Evolutionary conservation across 2,888 invertebrate species (phyloP), one percentile per base, ranked within the genome.

Genomic region (Bruchidius siliquastri): DNA sequence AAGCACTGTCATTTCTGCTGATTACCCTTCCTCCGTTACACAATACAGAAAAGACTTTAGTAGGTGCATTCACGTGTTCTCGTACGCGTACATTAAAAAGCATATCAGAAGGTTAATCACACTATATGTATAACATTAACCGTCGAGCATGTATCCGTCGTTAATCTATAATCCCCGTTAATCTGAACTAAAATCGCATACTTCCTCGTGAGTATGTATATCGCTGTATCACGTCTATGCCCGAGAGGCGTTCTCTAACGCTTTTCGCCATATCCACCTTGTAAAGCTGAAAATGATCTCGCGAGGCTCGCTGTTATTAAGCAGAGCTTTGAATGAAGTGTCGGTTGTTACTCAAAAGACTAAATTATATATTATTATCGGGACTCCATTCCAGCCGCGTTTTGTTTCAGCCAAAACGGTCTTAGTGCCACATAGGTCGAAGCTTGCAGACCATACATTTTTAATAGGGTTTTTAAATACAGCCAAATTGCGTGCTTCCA

Each of bases 311-410:
- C 73, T 72, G 70, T 75, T 75, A 75, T 73, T 75, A 73, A 75
- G 72, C 71, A 74, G 71, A 74, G 68, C 72, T 71, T 72, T 72
- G 71, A 72, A 74, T 72, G 72, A 74, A 74, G 74, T 74, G 74
- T 74, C 74, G 72, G 74, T 72, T 74, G 74, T 74, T 74, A 74
- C 72, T 74, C 71, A 71, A 74, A 74, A 74, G 74, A 71, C 70
- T 74, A 74, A 74, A 74, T 74, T 74, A 72, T 72, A 74, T 70
- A 22, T 71, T 71, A 72, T 74, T 74, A 74, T 69, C 32, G 71
- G 69, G 72, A 72, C 74, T 72, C 67, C 67, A 71, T 71, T 71
- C 18, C 69, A 69, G 71, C 71, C 72, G 72, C 71, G 74, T 68
- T 74, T 72, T 69, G 74, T 74, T 74, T 74, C 72, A 72, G 71